phyloP scores from a whole-genome alignment of 2,888 invertebrate genomes.

The Tenthredo distinguenda region DNA sequence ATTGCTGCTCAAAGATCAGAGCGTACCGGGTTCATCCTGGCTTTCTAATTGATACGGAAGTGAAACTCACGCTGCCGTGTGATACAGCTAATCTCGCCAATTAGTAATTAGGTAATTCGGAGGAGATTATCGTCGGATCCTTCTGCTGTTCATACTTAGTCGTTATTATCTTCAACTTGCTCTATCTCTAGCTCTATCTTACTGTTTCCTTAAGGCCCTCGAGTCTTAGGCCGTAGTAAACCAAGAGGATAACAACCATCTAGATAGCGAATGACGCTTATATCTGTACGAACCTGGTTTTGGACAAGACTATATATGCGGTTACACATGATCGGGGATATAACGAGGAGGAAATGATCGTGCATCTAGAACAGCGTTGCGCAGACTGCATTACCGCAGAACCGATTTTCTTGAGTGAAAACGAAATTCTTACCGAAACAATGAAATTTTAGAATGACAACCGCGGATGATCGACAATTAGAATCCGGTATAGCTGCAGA shows the following conservation, averaged over 20 bases:
- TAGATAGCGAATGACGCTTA: not conserved
- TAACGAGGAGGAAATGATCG: too few relatives aligned
- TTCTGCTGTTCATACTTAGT: not conserved
- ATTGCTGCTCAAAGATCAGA: conserved; percentile 12
- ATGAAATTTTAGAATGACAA: not conserved
- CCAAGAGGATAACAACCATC: not conserved
- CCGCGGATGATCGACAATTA: not conserved
- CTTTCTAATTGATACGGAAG: conserved; percentile 18
- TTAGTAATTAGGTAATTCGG: not conserved
- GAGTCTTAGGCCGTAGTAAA: conserved; percentile 4
- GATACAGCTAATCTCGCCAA: not conserved
- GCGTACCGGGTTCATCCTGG: not conserved
- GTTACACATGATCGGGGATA: not conserved
- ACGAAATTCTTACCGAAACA: not conserved
- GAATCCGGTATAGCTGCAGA: not conserved
- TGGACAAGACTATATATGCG: not conserved
- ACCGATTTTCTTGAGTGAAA: not conserved
- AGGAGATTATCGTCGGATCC: not conserved
- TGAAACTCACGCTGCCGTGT: not conserved
- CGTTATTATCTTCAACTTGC: not conserved
- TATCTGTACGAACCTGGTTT: not conserved
- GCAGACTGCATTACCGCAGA: not conserved
- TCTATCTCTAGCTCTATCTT: not conserved
- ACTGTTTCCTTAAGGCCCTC: not conserved
- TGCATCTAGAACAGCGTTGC: not conserved